Conservation (phyloP, 2,888 invertebrate genomes). For the Sarcophaga rosellei region DNA sequence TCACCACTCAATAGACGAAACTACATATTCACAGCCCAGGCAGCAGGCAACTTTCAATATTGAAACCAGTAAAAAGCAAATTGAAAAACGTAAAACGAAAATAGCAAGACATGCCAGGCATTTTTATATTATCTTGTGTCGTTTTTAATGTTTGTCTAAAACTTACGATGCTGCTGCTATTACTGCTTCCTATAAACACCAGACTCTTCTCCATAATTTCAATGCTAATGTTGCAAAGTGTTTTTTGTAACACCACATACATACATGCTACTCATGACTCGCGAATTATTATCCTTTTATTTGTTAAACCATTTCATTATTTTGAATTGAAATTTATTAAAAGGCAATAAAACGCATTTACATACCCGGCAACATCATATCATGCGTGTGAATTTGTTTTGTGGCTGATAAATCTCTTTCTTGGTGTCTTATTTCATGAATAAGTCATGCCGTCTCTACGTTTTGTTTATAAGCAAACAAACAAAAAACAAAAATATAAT, state of each 20-base stretch:
- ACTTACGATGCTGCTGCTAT: background rate
- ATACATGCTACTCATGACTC: constrained; percentile 20
- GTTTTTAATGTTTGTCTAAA: constrained; percentile 8
- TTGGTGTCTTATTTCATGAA: constrained; percentile 14
- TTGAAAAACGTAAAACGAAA: background rate
- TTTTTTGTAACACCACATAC: background rate
- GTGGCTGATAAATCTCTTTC: constrained; percentile 34
- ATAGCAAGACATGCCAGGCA: background rate
- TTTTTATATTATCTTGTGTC: background rate
- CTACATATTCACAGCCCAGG: background rate
- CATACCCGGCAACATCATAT: constrained; percentile 30
- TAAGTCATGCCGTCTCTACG: background rate
- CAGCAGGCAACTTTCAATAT: constrained; percentile 23
- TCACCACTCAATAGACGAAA: constrained; percentile 50
- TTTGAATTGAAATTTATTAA: background rate
- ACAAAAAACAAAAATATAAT: too few species aligned
- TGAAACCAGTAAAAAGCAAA: constrained; percentile 4
- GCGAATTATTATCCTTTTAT: constrained; percentile 40
- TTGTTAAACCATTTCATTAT: constrained; percentile 47
- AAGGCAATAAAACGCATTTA: constrained; percentile 11
- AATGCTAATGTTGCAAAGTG: constrained; percentile 1
- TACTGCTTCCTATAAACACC: background rate
- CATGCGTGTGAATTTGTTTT: constrained; percentile 77
- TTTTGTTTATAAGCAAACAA: background rate
- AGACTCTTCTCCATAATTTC: background rate